Evolutionary conservation across 2,797 vertebrate genomes (phyloP), one percentile per base, ranked within the genome.

Genomic region (Tinamus major): DNA sequence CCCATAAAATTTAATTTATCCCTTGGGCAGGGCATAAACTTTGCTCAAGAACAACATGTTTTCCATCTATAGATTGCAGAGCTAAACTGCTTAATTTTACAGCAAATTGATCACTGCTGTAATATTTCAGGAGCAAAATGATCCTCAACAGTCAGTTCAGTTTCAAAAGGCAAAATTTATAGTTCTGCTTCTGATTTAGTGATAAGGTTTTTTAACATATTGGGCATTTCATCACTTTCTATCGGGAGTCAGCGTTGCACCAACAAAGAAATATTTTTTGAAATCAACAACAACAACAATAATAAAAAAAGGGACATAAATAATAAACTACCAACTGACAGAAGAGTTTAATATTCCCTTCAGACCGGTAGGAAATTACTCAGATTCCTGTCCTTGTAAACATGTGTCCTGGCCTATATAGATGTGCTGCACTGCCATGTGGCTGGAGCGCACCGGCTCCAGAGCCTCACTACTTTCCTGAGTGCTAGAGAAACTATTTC

Each of bases 61-160:
- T 97, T 94, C 95, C 91, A 95, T 97, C 95, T 97, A 97, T 97
- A 97, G 97, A 97, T 97, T 97, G 97, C 97, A 96, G 95, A 97
- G 96, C 92, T 96, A 97, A 97, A 98, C 97, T 92, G 95, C 93
- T 98, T 97, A 94, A 97, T 97, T 97, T 97, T 97, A 97, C 93
- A 97, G 97, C 96, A 97, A 98, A 97, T 97, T 98, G 97, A 98
- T 98, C 97, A 97, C 96, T 85, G 94, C 96, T 96, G 93, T 98
- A 98, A 98, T 98, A 98, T 98, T 97, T 98, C 97, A 98, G 97
- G 87, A 97, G 94, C 95, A 97, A 97, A 98, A 98, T 98, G 97
- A 97, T 97, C 96, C 95, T 97, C 93, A 97, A 95, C 96, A 95
- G 97, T 97, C 97, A 97, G 96, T 97, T 97, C 96, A 95, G 97